These are phyloP conservation scores for Brachionus asplanchnoidis DNA, from an alignment of 1,140 invertebrate genomes.

Conservation along the genomic window DNA sequence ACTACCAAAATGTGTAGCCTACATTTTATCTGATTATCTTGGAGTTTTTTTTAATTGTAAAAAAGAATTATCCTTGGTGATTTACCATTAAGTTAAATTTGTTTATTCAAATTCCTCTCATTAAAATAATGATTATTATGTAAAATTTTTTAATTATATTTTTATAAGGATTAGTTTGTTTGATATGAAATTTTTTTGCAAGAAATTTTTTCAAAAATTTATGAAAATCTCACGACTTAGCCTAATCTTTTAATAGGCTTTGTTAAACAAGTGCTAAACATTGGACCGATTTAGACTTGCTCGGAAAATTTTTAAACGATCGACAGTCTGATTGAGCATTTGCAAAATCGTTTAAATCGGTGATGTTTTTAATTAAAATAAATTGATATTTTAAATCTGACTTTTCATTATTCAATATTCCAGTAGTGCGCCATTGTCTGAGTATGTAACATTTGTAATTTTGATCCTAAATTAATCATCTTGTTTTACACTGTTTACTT, in stretches of 20 bases:
- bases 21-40: too few species aligned
- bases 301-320: neutral
- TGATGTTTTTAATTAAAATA: neutral
- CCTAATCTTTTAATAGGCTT: neutral
- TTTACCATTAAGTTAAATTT: too few species aligned
- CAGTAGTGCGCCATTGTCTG: neutral
- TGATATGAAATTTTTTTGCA: neutral
- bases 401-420: constrained; percentile 25
- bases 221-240: neutral
- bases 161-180: neutral
- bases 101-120: neutral
- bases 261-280: neutral
- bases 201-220: neutral
- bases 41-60: too few species aligned
- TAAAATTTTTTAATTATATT: constrained; percentile 2
- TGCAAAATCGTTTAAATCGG: neutral
- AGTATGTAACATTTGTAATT: constrained; percentile 27
- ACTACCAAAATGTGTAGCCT: too few species aligned
- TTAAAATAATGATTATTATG: neutral
- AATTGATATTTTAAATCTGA: constrained; percentile 10
- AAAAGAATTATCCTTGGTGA: too few species aligned
- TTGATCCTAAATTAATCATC: neutral
- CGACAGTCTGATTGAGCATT: constrained; percentile 9
- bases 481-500: neutral
- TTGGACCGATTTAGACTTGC: neutral